A percentile compares a stretch with the other conserved stretches of the same genome.
Conservation (phyloP, 1,140 invertebrate species). For the fruit fly (Drosophila melanogaster) region Release_6_plus_ISO1_MT NT_033779.5:3612001-3612500, state of each 20-base stretch:
- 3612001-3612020: constrained; percentile 12
- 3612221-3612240: constrained; percentile 16
- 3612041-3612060: constrained; percentile 79
- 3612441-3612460: too few relatives aligned
- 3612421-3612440: too few relatives aligned
- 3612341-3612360: background rate
- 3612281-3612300: constrained; percentile 23
- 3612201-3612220: background rate
- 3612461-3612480: background rate
- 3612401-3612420: background rate
- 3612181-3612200: constrained; percentile 25
- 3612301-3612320: constrained; percentile 11
- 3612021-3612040: constrained; percentile 74
- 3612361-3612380: background rate
- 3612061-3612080: constrained; percentile 70
- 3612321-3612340: background rate
- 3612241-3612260: constrained; percentile 44
- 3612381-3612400: background rate
- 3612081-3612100: constrained; percentile 72
- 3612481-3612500: constrained; percentile 3
- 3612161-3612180: constrained; percentile 20
- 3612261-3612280: constrained; percentile 40
- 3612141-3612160: constrained; percentile 77
- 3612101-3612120: constrained; percentile 58
- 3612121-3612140: constrained; percentile 77